These are phyloP conservation scores for Choloepus hoffmanni DNA, from an alignment of 2,113 vertebrate species.

Conservation along the genomic window DNA sequence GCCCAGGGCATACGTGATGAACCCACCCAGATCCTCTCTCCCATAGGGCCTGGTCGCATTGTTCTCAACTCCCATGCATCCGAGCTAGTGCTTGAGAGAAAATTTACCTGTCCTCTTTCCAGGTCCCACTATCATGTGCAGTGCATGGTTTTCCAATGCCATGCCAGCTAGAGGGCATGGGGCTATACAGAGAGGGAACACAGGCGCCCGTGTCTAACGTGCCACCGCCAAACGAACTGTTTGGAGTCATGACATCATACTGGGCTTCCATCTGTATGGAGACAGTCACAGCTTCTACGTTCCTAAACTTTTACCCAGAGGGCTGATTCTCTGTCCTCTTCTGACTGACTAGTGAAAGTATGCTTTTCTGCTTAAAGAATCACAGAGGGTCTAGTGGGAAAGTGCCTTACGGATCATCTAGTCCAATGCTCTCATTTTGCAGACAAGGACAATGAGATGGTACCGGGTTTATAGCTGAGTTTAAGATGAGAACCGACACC, in stretches of 20 bases:
- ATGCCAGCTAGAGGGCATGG: accelerated
- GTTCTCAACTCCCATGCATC: neutral
- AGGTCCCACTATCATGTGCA: accelerated
- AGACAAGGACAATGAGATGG: neutral
- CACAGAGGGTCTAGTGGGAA: neutral
- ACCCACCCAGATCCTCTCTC: neutral
- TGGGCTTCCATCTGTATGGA: neutral
- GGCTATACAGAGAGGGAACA: accelerated
- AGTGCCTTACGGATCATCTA: neutral
- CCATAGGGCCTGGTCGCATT: neutral
- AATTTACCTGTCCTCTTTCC: neutral
- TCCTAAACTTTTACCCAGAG: accelerated
- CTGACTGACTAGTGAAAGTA: neutral
- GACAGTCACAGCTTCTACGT: accelerated
- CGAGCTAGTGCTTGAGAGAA: neutral
- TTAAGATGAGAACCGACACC: neutral
- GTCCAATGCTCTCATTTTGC: neutral
- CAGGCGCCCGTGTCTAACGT: accelerated
- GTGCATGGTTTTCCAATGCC: neutral
- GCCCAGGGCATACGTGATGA: too few relatives aligned
- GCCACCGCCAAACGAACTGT: accelerated
- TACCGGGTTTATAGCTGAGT: neutral
- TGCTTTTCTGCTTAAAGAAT: neutral
- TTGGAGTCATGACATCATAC: neutral
- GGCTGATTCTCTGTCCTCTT: neutral